Evolutionary conservation across 2,888 invertebrate species (phyloP).

Genomic region (Podabrus alpinus): DNA sequence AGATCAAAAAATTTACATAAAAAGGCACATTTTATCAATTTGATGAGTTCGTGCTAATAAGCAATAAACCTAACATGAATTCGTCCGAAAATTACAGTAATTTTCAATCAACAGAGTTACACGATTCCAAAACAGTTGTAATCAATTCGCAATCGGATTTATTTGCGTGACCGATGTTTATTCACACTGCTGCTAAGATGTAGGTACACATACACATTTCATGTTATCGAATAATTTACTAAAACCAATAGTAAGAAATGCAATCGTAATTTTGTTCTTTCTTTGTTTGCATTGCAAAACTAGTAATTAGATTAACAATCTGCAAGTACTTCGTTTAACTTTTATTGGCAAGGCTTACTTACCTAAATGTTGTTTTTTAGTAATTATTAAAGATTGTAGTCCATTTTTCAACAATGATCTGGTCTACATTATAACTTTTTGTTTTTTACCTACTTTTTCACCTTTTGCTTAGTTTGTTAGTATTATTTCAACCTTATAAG

Average conservation of each 20-base stretch:
- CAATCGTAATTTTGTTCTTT: background rate
- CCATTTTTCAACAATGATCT: background rate
- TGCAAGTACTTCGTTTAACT: background rate
- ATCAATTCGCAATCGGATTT: constrained; percentile 26
- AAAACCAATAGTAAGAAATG: background rate
- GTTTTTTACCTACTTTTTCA: background rate
- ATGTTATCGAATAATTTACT: background rate
- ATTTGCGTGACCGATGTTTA: constrained; percentile 23
- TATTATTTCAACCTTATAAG: background rate
- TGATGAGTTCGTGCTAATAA: constrained; percentile 28
- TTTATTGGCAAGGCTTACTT: background rate
- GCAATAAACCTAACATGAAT: constrained; percentile 25
- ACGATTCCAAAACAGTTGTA: constrained; percentile 29
- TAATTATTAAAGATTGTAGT: background rate
- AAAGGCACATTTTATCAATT: constrained; percentile 15
- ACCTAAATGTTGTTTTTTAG: background rate
- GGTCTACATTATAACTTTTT: background rate
- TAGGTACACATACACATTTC: background rate
- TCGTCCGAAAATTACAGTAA: constrained; percentile 32
- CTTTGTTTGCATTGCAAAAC: background rate
- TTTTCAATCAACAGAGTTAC: constrained; percentile 29
- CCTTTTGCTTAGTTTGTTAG: background rate
- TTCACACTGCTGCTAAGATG: constrained; percentile 3
- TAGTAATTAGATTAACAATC: background rate
- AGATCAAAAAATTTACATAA: background rate